phyloP scores from a whole-genome alignment of 2,888 invertebrate genomes.

The Eubasilissa splendida region DNA sequence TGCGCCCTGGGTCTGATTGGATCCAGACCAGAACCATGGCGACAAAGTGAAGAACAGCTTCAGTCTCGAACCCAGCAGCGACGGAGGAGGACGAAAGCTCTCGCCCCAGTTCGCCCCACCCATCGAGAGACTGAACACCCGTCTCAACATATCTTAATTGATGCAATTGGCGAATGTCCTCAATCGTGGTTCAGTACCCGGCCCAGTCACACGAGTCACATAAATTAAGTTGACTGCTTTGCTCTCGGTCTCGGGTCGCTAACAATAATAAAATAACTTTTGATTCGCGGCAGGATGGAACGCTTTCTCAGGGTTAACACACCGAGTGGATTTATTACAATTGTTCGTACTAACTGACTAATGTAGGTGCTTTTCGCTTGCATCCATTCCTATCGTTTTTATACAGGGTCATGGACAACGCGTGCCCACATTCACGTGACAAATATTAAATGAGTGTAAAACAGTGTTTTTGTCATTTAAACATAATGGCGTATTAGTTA shows the following conservation, averaged over 20 bases:
- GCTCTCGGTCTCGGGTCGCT: constrained; percentile 5
- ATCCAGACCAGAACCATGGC: no score
- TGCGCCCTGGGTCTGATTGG: no score
- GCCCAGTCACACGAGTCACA: constrained; percentile 15
- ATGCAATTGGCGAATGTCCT: constrained; percentile 54
- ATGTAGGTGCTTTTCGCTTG: no score
- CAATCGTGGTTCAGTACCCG: constrained; percentile 4
- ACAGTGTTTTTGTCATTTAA: no score
- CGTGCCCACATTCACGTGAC: no score
- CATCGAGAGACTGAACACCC: constrained; percentile 47
- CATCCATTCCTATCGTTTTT: no score
- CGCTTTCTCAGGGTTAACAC: neutral
- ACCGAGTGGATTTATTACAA: neutral
- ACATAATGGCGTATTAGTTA: no score
- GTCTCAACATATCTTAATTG: constrained; percentile 51
- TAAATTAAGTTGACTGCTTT: constrained; percentile 9
- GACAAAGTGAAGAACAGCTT: neutral
- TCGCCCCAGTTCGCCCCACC: constrained; percentile 20
- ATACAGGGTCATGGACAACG: no score
- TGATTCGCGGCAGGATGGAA: constrained; percentile 1
- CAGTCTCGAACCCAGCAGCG: neutral
- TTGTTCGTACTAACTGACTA: neutral
- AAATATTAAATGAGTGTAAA: no score
- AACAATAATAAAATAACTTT: constrained; percentile 1
- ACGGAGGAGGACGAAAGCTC: neutral